Evolutionary conservation across 1,140 invertebrate species (phyloP).

Genomic region (Lepidotrigona ventralis): DNA sequence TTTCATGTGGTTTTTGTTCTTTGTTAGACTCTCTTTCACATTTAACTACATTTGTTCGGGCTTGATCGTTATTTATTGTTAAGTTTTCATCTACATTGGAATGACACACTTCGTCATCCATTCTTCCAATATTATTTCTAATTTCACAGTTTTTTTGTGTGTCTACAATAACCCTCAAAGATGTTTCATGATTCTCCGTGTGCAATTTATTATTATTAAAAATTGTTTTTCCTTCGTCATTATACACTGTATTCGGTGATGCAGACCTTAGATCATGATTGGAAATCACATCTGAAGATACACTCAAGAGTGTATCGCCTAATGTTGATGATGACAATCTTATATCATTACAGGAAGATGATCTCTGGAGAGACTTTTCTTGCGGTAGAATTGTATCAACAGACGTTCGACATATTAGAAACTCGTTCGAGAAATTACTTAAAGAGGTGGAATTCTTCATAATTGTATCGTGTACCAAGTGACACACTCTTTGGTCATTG

Average conservation of each 20-base stretch:
- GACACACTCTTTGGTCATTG: not conserved
- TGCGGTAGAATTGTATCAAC: not conserved
- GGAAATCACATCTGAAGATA: not conserved
- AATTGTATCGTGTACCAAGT: not conserved
- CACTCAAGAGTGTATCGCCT: slow-evolving; percentile 11
- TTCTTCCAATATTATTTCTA: not conserved
- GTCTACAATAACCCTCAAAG: not conserved
- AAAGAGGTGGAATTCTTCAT: slow-evolving; percentile 8
- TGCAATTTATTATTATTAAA: slow-evolving; percentile 40
- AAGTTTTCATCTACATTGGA: not conserved
- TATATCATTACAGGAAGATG: slow-evolving; percentile 11
- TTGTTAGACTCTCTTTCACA: not conserved
- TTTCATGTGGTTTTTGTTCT: not conserved
- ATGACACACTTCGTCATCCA: not conserved
- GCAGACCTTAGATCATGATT: not conserved
- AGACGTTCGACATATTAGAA: not conserved
- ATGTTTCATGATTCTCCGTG: not conserved
- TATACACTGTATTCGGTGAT: not conserved
- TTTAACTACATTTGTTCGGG: not conserved
- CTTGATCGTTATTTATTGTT: not conserved
- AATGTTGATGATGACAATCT: not conserved
- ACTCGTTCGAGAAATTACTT: not conserved
- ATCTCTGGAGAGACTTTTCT: slow-evolving; percentile 9
- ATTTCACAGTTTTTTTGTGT: not conserved
- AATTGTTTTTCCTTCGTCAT: slow-evolving; percentile 37